A percentile compares a stretch with the other conserved stretches of the same genome.
Evolutionary conservation across 2,888 invertebrate genomes (phyloP).

Genomic region (Leptothorax acervorum): DNA sequence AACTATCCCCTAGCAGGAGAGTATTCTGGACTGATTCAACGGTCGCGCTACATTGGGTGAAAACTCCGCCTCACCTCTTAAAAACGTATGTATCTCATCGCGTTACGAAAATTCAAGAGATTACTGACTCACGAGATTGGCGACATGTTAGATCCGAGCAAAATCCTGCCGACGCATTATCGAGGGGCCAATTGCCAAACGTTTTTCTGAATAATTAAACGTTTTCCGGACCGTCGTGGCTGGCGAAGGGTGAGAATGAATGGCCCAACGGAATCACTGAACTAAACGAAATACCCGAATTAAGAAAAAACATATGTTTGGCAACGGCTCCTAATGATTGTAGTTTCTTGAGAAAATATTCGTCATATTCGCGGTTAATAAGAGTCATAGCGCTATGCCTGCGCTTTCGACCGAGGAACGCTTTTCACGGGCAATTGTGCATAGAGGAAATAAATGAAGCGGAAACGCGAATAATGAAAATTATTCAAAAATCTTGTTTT

Average conservation of each 20-base stretch:
- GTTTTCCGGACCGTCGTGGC: constrained; percentile 26
- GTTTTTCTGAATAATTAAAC: background rate
- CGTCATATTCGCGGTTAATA: background rate
- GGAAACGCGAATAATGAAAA: background rate
- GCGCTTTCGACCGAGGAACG: background rate
- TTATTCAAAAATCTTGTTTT: background rate
- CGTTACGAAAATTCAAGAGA: background rate
- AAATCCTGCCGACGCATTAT: constrained; percentile 47
- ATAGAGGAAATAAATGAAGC: background rate
- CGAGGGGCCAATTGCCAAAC: background rate
- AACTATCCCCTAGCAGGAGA: background rate
- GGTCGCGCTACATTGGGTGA: background rate
- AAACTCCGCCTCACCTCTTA: background rate
- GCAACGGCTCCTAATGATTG: background rate
- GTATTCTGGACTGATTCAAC: background rate
- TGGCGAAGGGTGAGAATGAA: background rate
- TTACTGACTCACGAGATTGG: background rate
- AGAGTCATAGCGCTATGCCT: background rate
- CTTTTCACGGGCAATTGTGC: background rate
- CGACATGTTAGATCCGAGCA: constrained; percentile 12
- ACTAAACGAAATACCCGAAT: constrained; percentile 7
- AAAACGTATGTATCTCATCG: background rate
- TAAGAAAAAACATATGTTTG: background rate
- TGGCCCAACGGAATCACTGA: background rate
- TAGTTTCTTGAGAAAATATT: background rate